phyloP scores from a whole-genome alignment of 2,797 vertebrate species.

The Amblyopsis hoosieri region DNA sequence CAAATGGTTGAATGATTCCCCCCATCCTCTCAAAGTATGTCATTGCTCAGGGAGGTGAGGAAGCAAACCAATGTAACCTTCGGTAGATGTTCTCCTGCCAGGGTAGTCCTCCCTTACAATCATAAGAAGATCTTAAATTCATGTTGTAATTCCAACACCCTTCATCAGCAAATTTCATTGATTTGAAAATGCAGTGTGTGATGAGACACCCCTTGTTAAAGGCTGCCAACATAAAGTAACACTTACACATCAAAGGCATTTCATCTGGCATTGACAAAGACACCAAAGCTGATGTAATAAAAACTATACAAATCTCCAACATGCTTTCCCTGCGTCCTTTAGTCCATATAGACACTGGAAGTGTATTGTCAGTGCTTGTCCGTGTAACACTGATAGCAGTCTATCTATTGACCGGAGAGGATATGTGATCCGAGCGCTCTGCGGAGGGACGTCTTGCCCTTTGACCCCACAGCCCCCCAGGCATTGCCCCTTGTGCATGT shows the following conservation, averaged over 20 bases:
- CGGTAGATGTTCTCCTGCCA: not conserved
- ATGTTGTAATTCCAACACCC: not conserved
- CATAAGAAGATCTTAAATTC: not conserved
- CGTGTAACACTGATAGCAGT: constrained; percentile 64
- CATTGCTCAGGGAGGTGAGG: constrained; percentile 18
- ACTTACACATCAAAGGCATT: not conserved
- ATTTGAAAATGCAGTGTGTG: not conserved
- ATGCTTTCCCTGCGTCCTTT: constrained; percentile 19
- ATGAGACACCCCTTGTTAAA: not conserved
- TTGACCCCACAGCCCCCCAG: constrained; percentile 69
- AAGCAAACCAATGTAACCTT: constrained; percentile 6
- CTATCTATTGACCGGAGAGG: constrained; percentile 70
- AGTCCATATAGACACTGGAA: constrained; percentile 48
- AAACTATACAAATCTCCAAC: constrained; percentile 32
- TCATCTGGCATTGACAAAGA: not conserved
- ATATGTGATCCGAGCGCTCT: constrained; percentile 72
- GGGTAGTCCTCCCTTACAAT: not conserved
- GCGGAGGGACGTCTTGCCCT: constrained; percentile 62
- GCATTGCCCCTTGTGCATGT: constrained; percentile 56
- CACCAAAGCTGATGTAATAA: constrained; percentile 2
- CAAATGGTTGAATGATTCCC: constrained; percentile 16
- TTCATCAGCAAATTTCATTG: no score
- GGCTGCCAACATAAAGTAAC: no score
- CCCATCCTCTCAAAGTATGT: not conserved
- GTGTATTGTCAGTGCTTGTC: constrained; percentile 48